Evolutionary conservation across 2,888 invertebrate species (phyloP), one percentile per base, ranked within the genome.

Genomic region (Orthosia incerta): DNA sequence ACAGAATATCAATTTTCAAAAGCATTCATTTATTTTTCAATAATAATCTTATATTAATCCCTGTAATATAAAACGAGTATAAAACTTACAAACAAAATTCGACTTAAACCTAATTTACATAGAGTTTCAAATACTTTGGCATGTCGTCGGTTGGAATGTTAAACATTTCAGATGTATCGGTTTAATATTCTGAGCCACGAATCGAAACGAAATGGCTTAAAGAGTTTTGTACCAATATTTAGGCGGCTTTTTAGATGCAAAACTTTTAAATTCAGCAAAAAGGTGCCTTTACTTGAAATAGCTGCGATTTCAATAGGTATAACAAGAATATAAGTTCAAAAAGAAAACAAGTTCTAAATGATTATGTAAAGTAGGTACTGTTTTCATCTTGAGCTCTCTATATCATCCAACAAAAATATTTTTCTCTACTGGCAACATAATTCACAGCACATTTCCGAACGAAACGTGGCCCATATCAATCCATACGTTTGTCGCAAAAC

Each of bases 51-150:
- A 90, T 56, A 87, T 72, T 88, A 90, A 90, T 91, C 92, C 92
- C 92, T 92, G 92, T 92, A 91, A 84, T 86, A 79, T 80, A 78
- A 78, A 78, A 79, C 70, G 76, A 85, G 87, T 87, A 89, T 82
- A 87, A 86, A 87, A 83, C 79, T 85, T 85, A 86, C 81, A 86
- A 86, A 84, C 79, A 71, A 87, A 82, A 76, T 70, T 79, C 74
- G 66, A 73, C 85, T 86, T 89, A 88, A 82, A 80, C 15, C 74
- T 86, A 89, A 83, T 76, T 69, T 82, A 79, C 45, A 85, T 81
- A 88, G 88, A 89, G 89, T 91, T 90, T 91, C 89, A 90, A 86
- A 89, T 89, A 88, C 93, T 93, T 93, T 93, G 93, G 93, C 89
- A 91, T 90, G 71, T 85, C 82, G 78, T 88, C 87, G 81, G 85